These are phyloP conservation scores for Zosterops lateralis DNA, from an alignment of 2,113 vertebrate species.

Conservation along the genomic window DNA sequence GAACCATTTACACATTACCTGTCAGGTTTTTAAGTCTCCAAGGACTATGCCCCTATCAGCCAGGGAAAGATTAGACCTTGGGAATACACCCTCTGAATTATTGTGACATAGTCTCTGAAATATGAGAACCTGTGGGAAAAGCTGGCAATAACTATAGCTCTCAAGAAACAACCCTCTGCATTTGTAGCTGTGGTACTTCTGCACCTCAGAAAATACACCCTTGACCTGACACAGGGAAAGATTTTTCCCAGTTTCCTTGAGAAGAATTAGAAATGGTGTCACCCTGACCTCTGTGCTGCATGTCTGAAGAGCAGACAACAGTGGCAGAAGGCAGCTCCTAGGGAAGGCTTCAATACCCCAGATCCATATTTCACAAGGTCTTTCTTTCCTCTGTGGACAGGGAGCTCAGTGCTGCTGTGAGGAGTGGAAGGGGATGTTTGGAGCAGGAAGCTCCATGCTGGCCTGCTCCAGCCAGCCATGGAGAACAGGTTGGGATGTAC, in stretches of 20 bases:
- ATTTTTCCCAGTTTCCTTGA: background rate
- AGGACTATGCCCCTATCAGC: background rate
- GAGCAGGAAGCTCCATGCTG: background rate
- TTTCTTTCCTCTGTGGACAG: background rate
- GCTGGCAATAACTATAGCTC: background rate
- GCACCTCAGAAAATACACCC: background rate
- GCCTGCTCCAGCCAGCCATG: background rate
- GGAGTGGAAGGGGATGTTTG: background rate
- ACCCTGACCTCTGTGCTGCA: background rate
- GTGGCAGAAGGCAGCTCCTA: background rate
- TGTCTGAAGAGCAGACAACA: background rate
- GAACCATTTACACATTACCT: background rate
- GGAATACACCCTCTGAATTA: background rate
- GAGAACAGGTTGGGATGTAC: background rate
- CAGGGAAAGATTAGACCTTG: constrained; percentile 19
- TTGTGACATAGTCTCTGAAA: background rate
- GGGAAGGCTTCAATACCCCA: fast-evolving
- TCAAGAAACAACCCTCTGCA: background rate
- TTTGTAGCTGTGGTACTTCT: background rate
- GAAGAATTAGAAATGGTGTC: background rate
- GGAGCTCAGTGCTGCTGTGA: background rate
- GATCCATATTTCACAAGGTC: background rate
- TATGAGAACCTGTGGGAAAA: background rate
- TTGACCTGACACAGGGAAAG: background rate
- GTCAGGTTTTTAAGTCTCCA: constrained; percentile 9